Base-by-base conservation (phyloP, 2,888 invertebrate species). In the Diaperis boleti region DNA sequence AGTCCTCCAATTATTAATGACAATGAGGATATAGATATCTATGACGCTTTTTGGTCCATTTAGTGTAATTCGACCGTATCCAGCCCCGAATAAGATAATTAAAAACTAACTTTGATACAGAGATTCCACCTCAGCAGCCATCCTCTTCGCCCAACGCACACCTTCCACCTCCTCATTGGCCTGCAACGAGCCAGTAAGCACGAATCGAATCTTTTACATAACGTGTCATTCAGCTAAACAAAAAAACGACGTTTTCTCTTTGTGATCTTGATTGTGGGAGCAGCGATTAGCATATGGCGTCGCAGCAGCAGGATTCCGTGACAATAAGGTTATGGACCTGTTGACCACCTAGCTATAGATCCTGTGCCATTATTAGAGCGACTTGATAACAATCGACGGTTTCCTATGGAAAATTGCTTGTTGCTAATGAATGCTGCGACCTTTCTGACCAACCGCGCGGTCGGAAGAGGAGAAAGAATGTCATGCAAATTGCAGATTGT, bases 81-180 rank as follows among this genome's bases (percentile, higher is more conserved):
- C n/a, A n/a, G n/a, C n/a, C n/a, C n/a, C n/a, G n/a, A n/a, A n/a
- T n/a, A n/a, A n/a, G n/a, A n/a, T n/a, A n/a, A n/a, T n/a, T n/a
- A n/a, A n/a, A n/a, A n/a, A n/a, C n/a, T n/a, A n/a, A n/a, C n/a
- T n/a, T n/a, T n/a, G n/a, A n/a, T n/a, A n/a, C n/a, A n/a, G n/a
- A n/a, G n/a, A n/a, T n/a, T n/a, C n/a, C n/a, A n/a, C n/a, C n/a
- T n/a, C n/a, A n/a, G n/a, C n/a, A n/a, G n/a, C n/a, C n/a, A n/a
- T n/a, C n/a, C n/a, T n/a, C n/a, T n/a, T n/a, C n/a, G n/a, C n/a
- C n/a, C n/a, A n/a, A n/a, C n/a, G 65, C 70, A 68, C 74, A 74
- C 72, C 74, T 74, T 71, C 47, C 59, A 31, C 52, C 54, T 74
- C 78, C 76, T 71, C 72, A 78, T 78, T 78, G 77, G 78, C 64